phyloP scores from a whole-genome alignment of 1,140 invertebrate species.

The Melipona quadrifasciata region DNA sequence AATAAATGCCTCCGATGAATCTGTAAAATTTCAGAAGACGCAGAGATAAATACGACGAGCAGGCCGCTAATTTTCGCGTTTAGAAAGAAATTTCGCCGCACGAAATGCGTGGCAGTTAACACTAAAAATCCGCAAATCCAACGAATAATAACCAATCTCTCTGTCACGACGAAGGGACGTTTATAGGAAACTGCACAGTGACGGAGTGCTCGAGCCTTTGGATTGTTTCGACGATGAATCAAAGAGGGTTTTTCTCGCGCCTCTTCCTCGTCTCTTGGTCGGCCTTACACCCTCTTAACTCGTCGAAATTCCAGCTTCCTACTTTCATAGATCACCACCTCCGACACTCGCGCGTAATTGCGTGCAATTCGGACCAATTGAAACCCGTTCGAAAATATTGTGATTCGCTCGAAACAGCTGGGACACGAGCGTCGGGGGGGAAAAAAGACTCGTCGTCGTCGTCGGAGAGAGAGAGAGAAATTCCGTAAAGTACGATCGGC shows the following conservation, averaged over 20 bases:
- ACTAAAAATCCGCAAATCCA: too few relatives aligned
- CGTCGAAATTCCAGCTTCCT: neutral
- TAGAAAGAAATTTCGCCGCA: too few relatives aligned
- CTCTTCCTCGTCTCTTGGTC: constrained; percentile 40
- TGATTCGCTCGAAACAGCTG: neutral
- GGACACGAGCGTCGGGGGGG: neutral
- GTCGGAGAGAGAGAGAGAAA: neutral
- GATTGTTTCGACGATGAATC: constrained; percentile 41
- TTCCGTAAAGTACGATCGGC: neutral
- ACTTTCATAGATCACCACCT: neutral
- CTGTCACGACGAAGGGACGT: neutral
- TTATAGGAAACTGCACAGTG: constrained; percentile 3
- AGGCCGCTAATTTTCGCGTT: too few relatives aligned
- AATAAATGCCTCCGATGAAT: neutral
- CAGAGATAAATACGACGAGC: neutral
- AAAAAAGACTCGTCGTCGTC: neutral
- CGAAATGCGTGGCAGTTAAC: too few relatives aligned
- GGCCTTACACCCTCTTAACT: neutral
- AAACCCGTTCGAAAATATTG: neutral
- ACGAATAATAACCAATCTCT: neutral
- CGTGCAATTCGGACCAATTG: neutral
- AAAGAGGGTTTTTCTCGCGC: constrained; percentile 38
- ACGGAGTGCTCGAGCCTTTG: neutral
- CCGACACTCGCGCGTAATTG: neutral
- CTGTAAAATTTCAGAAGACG: neutral